Percentiles rank a stretch among this genome's conserved stretches.
Evolutionary conservation across 2,888 invertebrate genomes (phyloP).

Genomic region (Thalpophila matura): DNA sequence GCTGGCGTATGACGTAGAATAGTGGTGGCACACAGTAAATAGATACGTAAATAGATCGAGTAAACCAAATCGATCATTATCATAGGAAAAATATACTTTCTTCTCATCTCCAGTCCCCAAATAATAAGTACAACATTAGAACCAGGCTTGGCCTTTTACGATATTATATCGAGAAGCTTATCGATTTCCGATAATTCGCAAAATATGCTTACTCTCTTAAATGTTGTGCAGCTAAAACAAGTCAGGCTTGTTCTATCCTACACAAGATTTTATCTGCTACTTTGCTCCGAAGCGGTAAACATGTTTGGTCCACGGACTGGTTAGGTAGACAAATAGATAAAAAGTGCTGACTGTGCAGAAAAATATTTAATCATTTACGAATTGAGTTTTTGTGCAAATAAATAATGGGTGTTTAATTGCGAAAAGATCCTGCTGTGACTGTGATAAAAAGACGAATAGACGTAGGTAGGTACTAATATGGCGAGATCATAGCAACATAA

Average conservation of each 20-base stretch:
- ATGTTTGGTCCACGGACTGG: conserved; percentile 50
- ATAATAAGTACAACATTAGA: conserved; percentile 38
- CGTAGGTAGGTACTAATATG: too few relatives aligned
- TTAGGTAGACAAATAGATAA: conserved; percentile 20
- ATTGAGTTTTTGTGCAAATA: neutral
- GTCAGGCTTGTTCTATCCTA: conserved; percentile 17
- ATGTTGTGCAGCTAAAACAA: conserved; percentile 35
- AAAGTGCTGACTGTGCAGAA: conserved; percentile 5
- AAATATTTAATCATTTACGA: conserved; percentile 1
- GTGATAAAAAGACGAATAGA: too few relatives aligned
- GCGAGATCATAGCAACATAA: too few relatives aligned
- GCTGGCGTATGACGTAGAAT: too few relatives aligned
- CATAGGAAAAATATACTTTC: conserved; percentile 21
- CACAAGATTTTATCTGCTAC: conserved; percentile 41
- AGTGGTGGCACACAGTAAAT: too few relatives aligned
- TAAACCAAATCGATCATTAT: conserved; percentile 22
- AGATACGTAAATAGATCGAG: too few relatives aligned
- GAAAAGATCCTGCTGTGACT: too few relatives aligned
- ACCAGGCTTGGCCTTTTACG: conserved; percentile 38
- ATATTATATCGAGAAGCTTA: conserved; percentile 35
- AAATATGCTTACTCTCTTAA: conserved; percentile 52
- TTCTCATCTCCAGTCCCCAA: conserved; percentile 5
- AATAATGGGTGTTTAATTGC: neutral
- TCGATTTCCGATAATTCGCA: conserved; percentile 54
- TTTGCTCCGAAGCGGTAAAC: conserved; percentile 43